Percentiles rank a stretch among this genome's conserved stretches.
Conservation (phyloP, 2,888 invertebrate genomes). For the Elegia similella region DNA sequence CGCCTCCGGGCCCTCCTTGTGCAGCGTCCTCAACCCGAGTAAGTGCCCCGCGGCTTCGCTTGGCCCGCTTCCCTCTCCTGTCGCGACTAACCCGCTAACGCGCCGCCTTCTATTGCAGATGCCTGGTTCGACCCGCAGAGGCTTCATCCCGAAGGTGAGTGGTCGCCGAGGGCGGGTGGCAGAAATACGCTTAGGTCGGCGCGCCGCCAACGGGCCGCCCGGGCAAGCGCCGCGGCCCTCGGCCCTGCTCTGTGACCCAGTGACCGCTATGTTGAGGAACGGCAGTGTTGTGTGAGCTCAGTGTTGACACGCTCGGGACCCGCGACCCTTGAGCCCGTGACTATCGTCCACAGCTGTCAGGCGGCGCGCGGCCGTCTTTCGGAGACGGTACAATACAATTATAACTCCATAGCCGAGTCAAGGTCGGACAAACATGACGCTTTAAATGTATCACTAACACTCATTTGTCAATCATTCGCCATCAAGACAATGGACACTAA, state of each 20-base stretch:
- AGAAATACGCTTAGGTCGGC: slow-evolving; percentile 57
- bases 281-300: slow-evolving; percentile 36
- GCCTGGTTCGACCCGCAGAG: slow-evolving; percentile 96
- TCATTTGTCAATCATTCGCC: slow-evolving; percentile 33
- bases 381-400: slow-evolving; percentile 52
- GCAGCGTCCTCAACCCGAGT: slow-evolving; percentile 75
- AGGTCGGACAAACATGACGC: slow-evolving; percentile 40
- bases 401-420: slow-evolving; percentile 53
- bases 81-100: slow-evolving; percentile 81
- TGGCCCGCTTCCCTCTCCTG: slow-evolving; percentile 61
- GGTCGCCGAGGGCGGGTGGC: slow-evolving; percentile 42
- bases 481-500: slow-evolving; percentile 13
- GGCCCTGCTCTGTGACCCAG: slow-evolving; percentile 35
- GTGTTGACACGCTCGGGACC: slow-evolving; percentile 5
- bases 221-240: slow-evolving; percentile 38
- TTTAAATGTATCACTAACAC: slow-evolving; percentile 39
- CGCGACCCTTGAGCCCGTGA: too few species aligned
- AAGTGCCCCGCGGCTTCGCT: slow-evolving; percentile 61
- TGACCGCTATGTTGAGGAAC: slow-evolving; percentile 31
- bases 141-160: slow-evolving; percentile 95
- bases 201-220: slow-evolving; percentile 49
- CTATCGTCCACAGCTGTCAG: slow-evolving; percentile 22
- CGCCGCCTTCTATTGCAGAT: slow-evolving; percentile 88
- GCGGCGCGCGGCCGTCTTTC: slow-evolving; percentile 27
- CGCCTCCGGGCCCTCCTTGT: slow-evolving; percentile 72